Percentiles rank a stretch among this genome's conserved stretches.
These are phyloP conservation scores for Tetrapedia diversipes DNA, from an alignment of 2,888 invertebrate genomes.

Conservation along the genomic window DNA sequence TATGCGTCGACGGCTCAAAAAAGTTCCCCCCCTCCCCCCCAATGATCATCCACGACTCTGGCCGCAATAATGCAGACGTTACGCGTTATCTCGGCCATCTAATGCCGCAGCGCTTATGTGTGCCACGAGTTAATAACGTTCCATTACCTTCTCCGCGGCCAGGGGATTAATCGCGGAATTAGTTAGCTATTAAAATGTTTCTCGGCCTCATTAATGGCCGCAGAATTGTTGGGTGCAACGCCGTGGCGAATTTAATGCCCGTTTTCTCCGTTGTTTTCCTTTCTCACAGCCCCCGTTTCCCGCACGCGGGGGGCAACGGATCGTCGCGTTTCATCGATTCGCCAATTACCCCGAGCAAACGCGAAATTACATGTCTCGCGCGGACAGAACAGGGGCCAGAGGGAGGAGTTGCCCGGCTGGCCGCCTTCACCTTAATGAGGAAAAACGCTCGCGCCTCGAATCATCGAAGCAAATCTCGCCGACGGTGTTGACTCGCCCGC, in stretches of 20 bases:
- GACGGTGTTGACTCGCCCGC: neutral
- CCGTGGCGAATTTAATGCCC: slow-evolving; percentile 28
- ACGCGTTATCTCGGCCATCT: slow-evolving; percentile 9
- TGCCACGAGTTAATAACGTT: slow-evolving; percentile 34
- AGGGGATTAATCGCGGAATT: slow-evolving; percentile 34
- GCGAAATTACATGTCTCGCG: slow-evolving; percentile 17
- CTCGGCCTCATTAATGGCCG: slow-evolving; percentile 34
- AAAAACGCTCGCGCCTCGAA: slow-evolving; percentile 1
- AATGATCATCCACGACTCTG: neutral
- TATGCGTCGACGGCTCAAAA: neutral
- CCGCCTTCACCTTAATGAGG: slow-evolving; percentile 3
- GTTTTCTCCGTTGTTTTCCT: slow-evolving; percentile 27
- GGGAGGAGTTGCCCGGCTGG: too few species aligned
- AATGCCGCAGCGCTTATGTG: slow-evolving; percentile 13
- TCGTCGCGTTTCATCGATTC: slow-evolving; percentile 31
- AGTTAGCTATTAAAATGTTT: slow-evolving; percentile 38
- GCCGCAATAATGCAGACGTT: slow-evolving; percentile 16
- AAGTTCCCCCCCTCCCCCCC: too few species aligned
- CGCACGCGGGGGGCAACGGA: neutral
- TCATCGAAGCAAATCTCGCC: neutral
- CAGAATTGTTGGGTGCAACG: slow-evolving; percentile 21
- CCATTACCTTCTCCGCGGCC: neutral
- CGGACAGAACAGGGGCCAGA: neutral
- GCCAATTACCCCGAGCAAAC: slow-evolving; percentile 15
- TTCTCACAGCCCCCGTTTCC: slow-evolving; percentile 16